A percentile compares a stretch with the other conserved stretches of the same genome.
Evolutionary conservation across 2,888 invertebrate species (phyloP).

Genomic region (Cancer borealis): DNA sequence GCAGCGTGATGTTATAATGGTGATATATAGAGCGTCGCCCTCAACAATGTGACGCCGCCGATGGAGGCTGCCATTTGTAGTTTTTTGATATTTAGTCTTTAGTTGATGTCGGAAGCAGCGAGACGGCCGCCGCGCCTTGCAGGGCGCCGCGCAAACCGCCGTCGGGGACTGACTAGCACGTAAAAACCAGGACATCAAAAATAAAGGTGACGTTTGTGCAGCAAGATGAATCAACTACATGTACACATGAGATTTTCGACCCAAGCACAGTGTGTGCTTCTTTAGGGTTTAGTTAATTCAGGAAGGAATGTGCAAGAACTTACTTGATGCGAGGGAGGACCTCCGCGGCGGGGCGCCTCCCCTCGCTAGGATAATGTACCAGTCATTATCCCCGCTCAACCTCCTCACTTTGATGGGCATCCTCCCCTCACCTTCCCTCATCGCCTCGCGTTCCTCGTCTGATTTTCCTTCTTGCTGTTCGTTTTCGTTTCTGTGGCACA

Average conservation of each 20-base stretch:
- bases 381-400: conserved; percentile 67
- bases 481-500: conserved; percentile 22
- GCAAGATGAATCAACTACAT: conserved; percentile 9
- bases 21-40: conserved; percentile 67
- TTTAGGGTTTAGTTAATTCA: conserved; percentile 41
- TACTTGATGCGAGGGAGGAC: conserved; percentile 47
- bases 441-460: background rate
- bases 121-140: background rate
- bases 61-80: conserved; percentile 57
- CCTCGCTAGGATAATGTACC: conserved; percentile 60
- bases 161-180: background rate
- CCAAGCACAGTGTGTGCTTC: conserved; percentile 1
- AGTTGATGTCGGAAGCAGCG: background rate
- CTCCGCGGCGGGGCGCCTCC: conserved; percentile 47
- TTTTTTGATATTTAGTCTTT: conserved; percentile 56
- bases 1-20: conserved; percentile 73
- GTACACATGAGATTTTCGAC: conserved; percentile 2
- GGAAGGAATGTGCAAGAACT: conserved; percentile 49
- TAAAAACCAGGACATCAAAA: conserved; percentile 21
- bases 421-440: conserved; percentile 46
- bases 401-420: conserved; percentile 67
- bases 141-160: background rate
- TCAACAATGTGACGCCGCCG: conserved; percentile 62
- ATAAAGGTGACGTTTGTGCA: background rate
- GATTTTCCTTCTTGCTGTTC: conserved; percentile 12